These are phyloP conservation scores for Salminus brasiliensis DNA, from an alignment of 2,113 vertebrate species.

Conservation along the genomic window DNA sequence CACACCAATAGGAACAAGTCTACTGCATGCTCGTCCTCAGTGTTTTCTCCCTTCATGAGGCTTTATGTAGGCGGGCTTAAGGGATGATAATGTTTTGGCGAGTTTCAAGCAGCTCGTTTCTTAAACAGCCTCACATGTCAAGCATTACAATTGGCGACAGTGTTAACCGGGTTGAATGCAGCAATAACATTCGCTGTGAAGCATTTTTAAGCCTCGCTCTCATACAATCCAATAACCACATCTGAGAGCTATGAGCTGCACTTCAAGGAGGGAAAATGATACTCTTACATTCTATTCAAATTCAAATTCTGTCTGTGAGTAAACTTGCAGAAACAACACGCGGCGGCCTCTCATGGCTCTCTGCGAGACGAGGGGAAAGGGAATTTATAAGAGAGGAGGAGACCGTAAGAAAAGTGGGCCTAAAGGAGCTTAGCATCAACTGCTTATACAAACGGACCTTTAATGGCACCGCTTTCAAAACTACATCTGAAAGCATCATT, in stretches of 20 bases:
- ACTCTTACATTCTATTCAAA: slow-evolving; percentile 39
- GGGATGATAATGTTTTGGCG: slow-evolving; percentile 19
- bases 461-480: slow-evolving; percentile 38
- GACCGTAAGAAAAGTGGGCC: not conserved
- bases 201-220: not conserved
- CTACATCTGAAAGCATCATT: slow-evolving; percentile 13
- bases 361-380: not conserved
- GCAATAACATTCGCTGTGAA: slow-evolving; percentile 2
- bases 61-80: not conserved
- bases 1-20: not conserved
- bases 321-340: slow-evolving; percentile 22
- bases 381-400: not conserved
- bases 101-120: slow-evolving; percentile 6
- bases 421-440: slow-evolving; percentile 7
- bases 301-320: slow-evolving; percentile 42
- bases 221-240: slow-evolving; percentile 14
- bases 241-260: slow-evolving; percentile 5
- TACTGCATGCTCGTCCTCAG: not conserved
- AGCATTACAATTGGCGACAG: slow-evolving; percentile 15
- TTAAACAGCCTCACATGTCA: not conserved
- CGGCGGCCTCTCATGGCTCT: not conserved
- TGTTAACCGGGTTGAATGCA: slow-evolving; percentile 13
- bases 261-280: slow-evolving; percentile 26
- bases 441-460: slow-evolving; percentile 13
- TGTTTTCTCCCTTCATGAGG: not conserved